A percentile compares a stretch with the other conserved stretches of the same genome.
phyloP scores from a whole-genome alignment of 2,113 vertebrate species.

The Pandion haliaetus region DNA sequence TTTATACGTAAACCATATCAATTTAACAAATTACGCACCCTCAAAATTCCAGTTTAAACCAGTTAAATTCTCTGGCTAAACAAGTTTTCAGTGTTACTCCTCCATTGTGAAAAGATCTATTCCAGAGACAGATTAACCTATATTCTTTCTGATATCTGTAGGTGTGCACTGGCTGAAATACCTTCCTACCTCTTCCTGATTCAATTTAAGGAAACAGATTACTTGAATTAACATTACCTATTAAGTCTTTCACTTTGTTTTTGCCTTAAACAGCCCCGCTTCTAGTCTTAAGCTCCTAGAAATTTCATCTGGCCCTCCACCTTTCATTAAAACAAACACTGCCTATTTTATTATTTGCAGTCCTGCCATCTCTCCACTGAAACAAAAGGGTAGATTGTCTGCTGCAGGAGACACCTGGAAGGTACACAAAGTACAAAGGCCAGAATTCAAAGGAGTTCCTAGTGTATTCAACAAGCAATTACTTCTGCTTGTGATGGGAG shows the following conservation, averaged over 20 bases:
- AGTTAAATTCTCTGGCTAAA: background rate
- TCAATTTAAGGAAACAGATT: constrained; percentile 39
- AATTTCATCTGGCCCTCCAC: constrained; percentile 72
- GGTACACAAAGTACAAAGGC: constrained; percentile 79
- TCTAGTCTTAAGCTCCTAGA: constrained; percentile 56
- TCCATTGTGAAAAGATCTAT: background rate
- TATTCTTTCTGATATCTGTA: background rate
- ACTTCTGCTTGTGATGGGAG: constrained; percentile 86
- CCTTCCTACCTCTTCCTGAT: constrained; percentile 19
- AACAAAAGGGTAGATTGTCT: constrained; percentile 90
- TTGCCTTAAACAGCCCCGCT: background rate
- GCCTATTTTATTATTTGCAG: constrained; percentile 75
- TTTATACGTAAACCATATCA: background rate
- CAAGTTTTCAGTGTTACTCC: background rate
- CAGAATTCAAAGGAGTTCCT: constrained; percentile 82
- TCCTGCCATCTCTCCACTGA: constrained; percentile 59
- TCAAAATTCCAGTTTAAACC: background rate
- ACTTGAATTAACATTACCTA: constrained; percentile 29
- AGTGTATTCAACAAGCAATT: constrained; percentile 86
- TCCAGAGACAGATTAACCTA: background rate
- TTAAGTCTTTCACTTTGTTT: constrained; percentile 28
- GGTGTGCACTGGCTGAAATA: background rate
- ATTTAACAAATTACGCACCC: background rate
- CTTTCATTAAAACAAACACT: constrained; percentile 67
- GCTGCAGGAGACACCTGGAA: constrained; percentile 89